Base-by-base conservation (phyloP, 2,797 vertebrate genomes). In the Neostethus bicornis region DNA sequence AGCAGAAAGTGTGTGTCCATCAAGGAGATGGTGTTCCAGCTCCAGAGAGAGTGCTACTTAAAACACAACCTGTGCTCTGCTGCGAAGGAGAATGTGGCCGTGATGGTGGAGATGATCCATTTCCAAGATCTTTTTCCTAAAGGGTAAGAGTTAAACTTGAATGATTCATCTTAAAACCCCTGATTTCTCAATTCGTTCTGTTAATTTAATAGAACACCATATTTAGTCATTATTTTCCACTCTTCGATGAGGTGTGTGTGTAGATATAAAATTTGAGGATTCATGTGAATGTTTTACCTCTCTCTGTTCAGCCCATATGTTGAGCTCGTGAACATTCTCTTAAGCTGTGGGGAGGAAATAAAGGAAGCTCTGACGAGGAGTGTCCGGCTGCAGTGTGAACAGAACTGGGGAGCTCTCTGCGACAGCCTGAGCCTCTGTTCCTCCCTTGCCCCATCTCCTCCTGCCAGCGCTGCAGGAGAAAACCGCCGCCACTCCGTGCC, bases 61-160 rank as follows among this genome's bases (percentile, higher is more conserved):
- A 98, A 94, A 77, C 95, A 99, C 72, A 94, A 97, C 84, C 93
- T 99, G 84, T 99, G 97, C 89, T 92, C 96, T 0, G 96, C 95
- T 1, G 97, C 96, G 8, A 97, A 96, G 88, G 95, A 97, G 78
- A 98, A 99, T 25, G 93, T 95, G 60, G 94, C 92, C 19, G 96
- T 98, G 79, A 96, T 99, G 85, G 96, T 96, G 88, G 96, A 98
- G 90, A 98, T 99, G 96, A 98, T 99, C 86, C 96, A 96, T 80
- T 98, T 98, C 89, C 97, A 96, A 85, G 95, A 99, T 89, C 90
- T 99, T 56, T 96, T 99, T 83, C 94, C 94, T 59, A 98, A 96
- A 64, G 97, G 95, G 97, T 99, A 88, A 96, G 96, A 10, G 29
- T 31, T 31, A 1, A 31, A 13, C 13, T 31, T 29, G 9, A 11